A percentile compares a stretch with the other conserved stretches of the same genome.
phyloP scores from a whole-genome alignment of 2,888 invertebrate genomes.

The Limnephilus auricula region DNA sequence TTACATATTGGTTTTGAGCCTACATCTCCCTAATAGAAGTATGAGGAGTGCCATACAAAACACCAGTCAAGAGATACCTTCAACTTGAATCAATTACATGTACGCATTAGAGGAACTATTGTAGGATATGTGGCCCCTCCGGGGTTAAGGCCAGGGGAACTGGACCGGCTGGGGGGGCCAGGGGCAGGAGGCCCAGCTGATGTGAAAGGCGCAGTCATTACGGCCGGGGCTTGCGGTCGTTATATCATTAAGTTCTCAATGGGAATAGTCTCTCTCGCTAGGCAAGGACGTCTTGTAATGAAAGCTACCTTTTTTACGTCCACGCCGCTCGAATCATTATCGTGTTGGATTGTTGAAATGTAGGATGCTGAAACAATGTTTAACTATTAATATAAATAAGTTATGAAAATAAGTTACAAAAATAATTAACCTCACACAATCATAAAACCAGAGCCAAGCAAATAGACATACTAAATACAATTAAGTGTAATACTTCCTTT shows the following conservation, averaged over 20 bases:
- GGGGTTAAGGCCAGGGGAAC: background rate
- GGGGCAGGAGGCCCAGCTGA: slow-evolving; percentile 18
- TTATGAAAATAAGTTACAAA: too few species aligned
- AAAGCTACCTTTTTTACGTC: slow-evolving; percentile 46
- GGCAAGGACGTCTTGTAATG: slow-evolving; percentile 60
- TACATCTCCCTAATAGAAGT: background rate
- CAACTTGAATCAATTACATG: background rate
- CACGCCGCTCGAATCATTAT: slow-evolving; percentile 31
- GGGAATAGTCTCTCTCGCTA: slow-evolving; percentile 55
- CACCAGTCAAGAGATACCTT: background rate
- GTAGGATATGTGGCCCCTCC: background rate
- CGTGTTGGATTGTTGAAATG: background rate
- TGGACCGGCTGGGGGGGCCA: background rate
- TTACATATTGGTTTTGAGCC: too few species aligned
- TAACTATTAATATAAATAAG: background rate
- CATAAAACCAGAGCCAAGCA: too few species aligned
- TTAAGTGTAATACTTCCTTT: too few species aligned
- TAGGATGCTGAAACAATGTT: background rate
- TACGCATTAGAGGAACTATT: background rate
- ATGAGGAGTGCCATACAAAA: background rate
- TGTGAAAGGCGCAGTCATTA: slow-evolving; percentile 48
- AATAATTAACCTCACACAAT: too few species aligned
- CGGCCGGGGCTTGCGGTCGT: slow-evolving; percentile 56
- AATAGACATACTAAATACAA: too few species aligned
- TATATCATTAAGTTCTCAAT: slow-evolving; percentile 59